Percentiles rank a stretch among this genome's conserved stretches.
Conservation (phyloP, 1,140 invertebrate genomes). For the Drosophila quadrilineata region DNA sequence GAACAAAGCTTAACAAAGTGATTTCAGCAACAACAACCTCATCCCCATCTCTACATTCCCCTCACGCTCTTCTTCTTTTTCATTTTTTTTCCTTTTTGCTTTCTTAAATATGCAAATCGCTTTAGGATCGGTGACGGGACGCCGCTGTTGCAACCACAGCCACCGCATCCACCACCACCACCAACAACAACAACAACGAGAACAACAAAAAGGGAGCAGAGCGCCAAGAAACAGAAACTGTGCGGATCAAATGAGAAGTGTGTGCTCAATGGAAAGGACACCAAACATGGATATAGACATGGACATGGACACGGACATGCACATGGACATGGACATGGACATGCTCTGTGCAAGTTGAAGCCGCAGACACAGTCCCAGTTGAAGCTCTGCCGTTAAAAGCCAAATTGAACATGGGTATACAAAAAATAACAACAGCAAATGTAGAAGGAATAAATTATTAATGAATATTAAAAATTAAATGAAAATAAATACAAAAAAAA, state of each 20-base stretch:
- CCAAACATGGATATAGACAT: slow-evolving; percentile 16
- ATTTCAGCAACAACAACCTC: slow-evolving; percentile 55
- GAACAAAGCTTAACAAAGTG: slow-evolving; percentile 69
- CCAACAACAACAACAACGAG: background rate
- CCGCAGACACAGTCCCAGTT: background rate
- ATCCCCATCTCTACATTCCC: slow-evolving; percentile 1
- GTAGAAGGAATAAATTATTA: too few relatives aligned
- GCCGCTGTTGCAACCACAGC: slow-evolving; percentile 47
- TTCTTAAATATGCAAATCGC: slow-evolving; percentile 64
- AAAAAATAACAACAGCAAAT: too few relatives aligned
- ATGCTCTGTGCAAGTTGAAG: too few relatives aligned
- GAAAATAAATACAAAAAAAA: too few relatives aligned
- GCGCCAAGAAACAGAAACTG: slow-evolving; percentile 45
- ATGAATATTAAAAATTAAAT: too few relatives aligned
- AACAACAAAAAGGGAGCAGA: slow-evolving; percentile 17
- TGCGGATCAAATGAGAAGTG: background rate
- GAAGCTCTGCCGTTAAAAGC: too few relatives aligned
- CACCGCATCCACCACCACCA: slow-evolving; percentile 4
- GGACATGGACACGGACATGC: slow-evolving; percentile 34
- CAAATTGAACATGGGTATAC: too few relatives aligned
- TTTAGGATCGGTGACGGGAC: slow-evolving; percentile 67
- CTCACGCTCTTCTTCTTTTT: background rate
- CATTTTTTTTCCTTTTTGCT: background rate
- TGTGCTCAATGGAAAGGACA: slow-evolving; percentile 38
- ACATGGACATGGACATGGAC: slow-evolving; percentile 19